Evolutionary conservation across 2,888 invertebrate species (phyloP).

Genomic region (Mycalesis mineus): DNA sequence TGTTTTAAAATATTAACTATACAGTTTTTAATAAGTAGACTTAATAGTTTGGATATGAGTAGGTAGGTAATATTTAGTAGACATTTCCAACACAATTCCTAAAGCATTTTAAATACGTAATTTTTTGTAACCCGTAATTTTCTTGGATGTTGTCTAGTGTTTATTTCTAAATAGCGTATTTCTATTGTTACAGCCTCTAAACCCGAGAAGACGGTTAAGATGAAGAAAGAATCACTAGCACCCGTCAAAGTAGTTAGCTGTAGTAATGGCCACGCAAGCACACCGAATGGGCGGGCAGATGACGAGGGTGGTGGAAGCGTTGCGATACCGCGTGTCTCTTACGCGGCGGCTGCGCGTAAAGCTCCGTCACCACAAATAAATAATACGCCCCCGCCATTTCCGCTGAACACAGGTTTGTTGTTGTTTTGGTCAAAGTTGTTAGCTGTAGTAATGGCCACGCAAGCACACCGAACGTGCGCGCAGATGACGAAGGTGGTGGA

Average conservation of each 20-base stretch:
- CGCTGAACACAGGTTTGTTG: constrained; percentile 54
- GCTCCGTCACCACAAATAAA: constrained; percentile 61
- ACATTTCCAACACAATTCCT: no score
- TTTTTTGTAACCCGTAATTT: neutral
- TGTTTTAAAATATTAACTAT: no score
- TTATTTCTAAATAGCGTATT: neutral
- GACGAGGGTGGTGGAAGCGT: constrained; percentile 55
- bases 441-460: no score
- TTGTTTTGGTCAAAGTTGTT: constrained; percentile 52
- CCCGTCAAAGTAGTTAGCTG: constrained; percentile 49
- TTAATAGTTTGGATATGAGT: no score
- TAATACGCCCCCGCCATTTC: constrained; percentile 55
- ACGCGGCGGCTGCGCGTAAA: constrained; percentile 68
- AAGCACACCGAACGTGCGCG: constrained; percentile 69
- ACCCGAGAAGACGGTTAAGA: constrained; percentile 59
- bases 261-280: constrained; percentile 66
- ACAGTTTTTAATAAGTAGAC: no score
- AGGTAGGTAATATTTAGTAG: no score
- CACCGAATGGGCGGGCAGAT: constrained; percentile 68
- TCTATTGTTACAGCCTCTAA: constrained; percentile 58
- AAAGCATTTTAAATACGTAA: neutral
- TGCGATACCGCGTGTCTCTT: constrained; percentile 57
- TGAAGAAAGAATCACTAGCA: constrained; percentile 58
- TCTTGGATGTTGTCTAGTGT: neutral
- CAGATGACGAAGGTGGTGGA: constrained; percentile 62